These are phyloP conservation scores for Antrozous pallidus DNA, from an alignment of 2,797 vertebrate genomes.

Conservation along the genomic window DNA sequence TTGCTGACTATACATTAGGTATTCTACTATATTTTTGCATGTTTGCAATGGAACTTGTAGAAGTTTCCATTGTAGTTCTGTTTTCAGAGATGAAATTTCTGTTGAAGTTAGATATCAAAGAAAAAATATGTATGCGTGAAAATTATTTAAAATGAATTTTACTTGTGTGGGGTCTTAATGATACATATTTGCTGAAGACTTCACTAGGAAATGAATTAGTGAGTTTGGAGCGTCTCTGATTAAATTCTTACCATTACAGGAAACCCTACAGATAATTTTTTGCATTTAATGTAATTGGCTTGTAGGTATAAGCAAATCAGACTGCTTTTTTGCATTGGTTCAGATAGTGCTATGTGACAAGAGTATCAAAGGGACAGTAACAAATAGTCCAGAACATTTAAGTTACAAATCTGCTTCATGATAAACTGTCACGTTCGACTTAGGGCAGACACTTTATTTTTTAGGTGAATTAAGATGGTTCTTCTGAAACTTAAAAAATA, in stretches of 20 bases:
- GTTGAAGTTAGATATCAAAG: conserved; percentile 20
- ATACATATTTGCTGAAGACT: neutral
- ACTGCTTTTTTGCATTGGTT: neutral
- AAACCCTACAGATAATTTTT: neutral
- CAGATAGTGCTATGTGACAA: neutral
- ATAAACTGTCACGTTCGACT: neutral
- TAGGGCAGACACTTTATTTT: conserved; percentile 13
- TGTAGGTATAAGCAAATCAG: neutral
- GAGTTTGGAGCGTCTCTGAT: conserved; percentile 26
- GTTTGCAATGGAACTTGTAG: conserved; percentile 25
- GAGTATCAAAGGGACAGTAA: neutral
- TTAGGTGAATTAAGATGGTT: neutral
- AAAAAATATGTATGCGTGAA: conserved; percentile 14
- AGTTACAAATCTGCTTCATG: neutral
- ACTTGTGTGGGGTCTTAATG: conserved; percentile 8
- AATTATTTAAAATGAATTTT: conserved; percentile 49
- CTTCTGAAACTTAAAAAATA: conserved; percentile 28
- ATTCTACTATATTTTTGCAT: conserved; percentile 38
- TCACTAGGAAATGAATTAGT: conserved; percentile 4
- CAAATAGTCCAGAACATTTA: neutral
- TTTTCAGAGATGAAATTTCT: conserved; percentile 50
- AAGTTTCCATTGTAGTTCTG: conserved; percentile 8
- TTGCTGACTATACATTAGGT: neutral
- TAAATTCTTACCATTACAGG: neutral
- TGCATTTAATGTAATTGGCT: neutral